phyloP scores from a whole-genome alignment of 37 sponge, comb jelly and placozoan species.

The Spongia lamella region DNA sequence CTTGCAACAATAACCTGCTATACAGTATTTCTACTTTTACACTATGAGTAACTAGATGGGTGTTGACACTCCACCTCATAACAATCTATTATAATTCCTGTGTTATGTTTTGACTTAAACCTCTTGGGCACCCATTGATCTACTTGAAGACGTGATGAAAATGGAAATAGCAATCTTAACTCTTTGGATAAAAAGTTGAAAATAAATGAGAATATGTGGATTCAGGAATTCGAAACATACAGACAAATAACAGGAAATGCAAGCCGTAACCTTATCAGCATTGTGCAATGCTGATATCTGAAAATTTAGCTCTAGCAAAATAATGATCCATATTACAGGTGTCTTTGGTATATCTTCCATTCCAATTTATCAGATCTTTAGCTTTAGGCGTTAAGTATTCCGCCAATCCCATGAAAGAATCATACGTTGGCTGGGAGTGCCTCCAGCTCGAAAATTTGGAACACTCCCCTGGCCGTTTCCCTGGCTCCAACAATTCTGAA shows the following conservation, averaged over 20 bases:
- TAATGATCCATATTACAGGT: background rate
- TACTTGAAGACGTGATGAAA: slow-evolving; percentile 26
- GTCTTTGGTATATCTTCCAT: background rate
- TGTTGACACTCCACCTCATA: slow-evolving; percentile 32
- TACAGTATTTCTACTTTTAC: slow-evolving; percentile 31
- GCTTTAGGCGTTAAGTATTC: slow-evolving; percentile 49
- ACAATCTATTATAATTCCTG: slow-evolving; percentile 33
- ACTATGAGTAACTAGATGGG: slow-evolving; percentile 22
- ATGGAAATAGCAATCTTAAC: slow-evolving; percentile 38
- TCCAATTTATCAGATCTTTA: slow-evolving; percentile 4
- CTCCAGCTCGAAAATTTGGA: too few species aligned
- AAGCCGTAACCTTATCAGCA: slow-evolving; percentile 22
- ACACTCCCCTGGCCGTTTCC: too few species aligned
- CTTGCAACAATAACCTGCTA: slow-evolving; percentile 27
- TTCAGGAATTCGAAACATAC: slow-evolving; percentile 8
- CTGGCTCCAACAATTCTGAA: background rate
- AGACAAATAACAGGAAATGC: background rate
- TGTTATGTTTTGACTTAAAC: slow-evolving; percentile 18
- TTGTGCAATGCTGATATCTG: slow-evolving; percentile 12
- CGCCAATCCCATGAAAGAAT: slow-evolving; percentile 21
- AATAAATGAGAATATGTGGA: slow-evolving; percentile 22
- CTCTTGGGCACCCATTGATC: slow-evolving; percentile 38
- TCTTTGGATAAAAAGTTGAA: slow-evolving; percentile 28
- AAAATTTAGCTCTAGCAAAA: background rate
- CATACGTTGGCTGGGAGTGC: slow-evolving; percentile 23